Percentiles rank a stretch among this genome's conserved stretches.
phyloP scores from a whole-genome alignment of 2,888 invertebrate genomes.

The Heliconius ethilla region DNA sequence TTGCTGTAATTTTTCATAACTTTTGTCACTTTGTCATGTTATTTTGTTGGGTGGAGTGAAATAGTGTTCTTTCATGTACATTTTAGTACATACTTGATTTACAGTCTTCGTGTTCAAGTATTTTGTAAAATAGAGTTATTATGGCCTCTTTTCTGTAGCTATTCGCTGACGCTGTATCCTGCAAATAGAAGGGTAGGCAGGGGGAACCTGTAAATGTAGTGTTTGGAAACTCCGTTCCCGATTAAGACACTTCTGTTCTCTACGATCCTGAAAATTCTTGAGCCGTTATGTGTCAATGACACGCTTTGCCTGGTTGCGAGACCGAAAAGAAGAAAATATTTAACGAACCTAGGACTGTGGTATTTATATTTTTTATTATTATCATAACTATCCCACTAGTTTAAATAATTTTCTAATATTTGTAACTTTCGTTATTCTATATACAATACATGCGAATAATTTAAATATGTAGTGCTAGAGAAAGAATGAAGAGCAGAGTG shows the following conservation, averaged over 20 bases:
- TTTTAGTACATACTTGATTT: neutral
- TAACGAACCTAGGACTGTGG: neutral
- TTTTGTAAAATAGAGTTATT: no score
- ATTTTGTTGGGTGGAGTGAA: constrained; percentile 21
- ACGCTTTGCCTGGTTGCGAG: neutral
- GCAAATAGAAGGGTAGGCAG: neutral
- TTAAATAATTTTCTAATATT: neutral
- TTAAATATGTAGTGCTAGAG: neutral
- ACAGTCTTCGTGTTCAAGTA: no score
- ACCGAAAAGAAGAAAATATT: neutral
- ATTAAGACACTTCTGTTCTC: neutral
- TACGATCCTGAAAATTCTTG: neutral
- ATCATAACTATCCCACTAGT: neutral
- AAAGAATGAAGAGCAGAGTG: neutral
- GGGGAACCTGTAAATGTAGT: neutral
- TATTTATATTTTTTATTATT: neutral
- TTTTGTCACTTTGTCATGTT: constrained; percentile 38
- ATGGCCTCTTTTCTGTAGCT: neutral
- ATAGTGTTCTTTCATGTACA: neutral
- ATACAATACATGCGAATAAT: neutral
- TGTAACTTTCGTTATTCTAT: neutral
- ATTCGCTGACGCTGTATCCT: neutral
- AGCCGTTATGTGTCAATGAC: neutral
- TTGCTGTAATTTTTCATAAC: constrained; percentile 37
- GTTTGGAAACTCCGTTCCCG: neutral